Evolutionary conservation across 2,113 vertebrate species (phyloP).

Genomic region (Andinoacara biseriatus): DNA sequence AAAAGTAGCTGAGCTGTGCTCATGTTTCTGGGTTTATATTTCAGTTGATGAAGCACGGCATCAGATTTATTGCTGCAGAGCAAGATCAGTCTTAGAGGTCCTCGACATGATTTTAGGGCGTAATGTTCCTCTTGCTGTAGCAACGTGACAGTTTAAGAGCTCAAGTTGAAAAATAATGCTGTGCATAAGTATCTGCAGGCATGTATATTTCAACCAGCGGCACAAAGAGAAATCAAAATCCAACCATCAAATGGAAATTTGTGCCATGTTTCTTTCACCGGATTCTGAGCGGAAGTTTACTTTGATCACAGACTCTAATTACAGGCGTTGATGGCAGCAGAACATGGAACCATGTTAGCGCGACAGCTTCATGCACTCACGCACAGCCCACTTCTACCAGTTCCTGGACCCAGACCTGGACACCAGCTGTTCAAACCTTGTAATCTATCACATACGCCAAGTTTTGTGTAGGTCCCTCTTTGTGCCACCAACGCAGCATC

Average conservation of each 20-base stretch:
- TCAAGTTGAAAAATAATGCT: background rate
- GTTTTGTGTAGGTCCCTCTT: background rate
- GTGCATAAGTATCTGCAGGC: background rate
- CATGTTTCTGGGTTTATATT: background rate
- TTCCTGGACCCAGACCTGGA: background rate
- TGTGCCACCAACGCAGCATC: background rate
- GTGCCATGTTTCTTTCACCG: background rate
- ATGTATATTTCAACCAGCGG: background rate
- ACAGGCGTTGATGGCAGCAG: background rate
- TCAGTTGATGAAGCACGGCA: background rate
- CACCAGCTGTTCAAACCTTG: no score
- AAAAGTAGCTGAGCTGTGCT: background rate
- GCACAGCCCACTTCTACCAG: no score
- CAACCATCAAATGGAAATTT: background rate
- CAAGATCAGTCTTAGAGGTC: background rate
- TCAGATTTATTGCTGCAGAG: background rate
- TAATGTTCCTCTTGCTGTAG: background rate
- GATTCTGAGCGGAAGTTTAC: background rate
- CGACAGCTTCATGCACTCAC: no score
- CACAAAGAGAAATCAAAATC: background rate
- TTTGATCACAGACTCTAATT: background rate
- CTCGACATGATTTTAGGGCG: fast-evolving
- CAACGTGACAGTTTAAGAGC: background rate
- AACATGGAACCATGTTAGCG: background rate
- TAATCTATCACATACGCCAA: background rate